Evolutionary conservation across 2,797 vertebrate genomes (phyloP).

Genomic region (Hypotaenidia philippensis): DNA sequence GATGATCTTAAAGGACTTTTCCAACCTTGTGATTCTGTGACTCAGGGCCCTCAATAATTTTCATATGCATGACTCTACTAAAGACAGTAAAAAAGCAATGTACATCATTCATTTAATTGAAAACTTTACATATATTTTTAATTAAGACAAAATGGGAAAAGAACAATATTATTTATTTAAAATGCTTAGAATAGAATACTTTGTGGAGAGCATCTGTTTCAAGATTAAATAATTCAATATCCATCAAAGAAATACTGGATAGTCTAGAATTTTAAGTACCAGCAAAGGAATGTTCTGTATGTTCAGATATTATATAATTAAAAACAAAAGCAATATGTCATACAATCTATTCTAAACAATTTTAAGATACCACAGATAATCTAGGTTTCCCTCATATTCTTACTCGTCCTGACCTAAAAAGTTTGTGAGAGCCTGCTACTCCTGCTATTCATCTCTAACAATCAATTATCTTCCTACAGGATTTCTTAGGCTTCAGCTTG

Average conservation of each 20-base stretch:
- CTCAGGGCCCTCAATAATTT: not conserved
- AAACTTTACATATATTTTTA: slow-evolving; percentile 31
- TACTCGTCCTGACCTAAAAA: not conserved
- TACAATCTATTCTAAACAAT: not conserved
- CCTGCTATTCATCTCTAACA: not conserved
- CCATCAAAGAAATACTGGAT: not conserved
- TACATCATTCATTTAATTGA: not conserved
- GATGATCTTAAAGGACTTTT: no score
- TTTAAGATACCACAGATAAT: not conserved
- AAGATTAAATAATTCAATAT: slow-evolving; percentile 32
- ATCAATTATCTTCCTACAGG: not conserved
- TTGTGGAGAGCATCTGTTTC: slow-evolving; percentile 1
- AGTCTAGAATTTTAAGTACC: not conserved
- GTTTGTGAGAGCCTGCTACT: not conserved
- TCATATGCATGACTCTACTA: not conserved
- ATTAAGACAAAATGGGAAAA: slow-evolving; percentile 23
- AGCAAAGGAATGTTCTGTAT: not conserved
- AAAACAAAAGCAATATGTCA: not conserved
- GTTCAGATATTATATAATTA: not conserved
- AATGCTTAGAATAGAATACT: not conserved
- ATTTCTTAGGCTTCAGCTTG: not conserved
- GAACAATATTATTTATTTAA: slow-evolving; percentile 9
- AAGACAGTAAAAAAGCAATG: not conserved
- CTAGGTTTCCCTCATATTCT: not conserved
- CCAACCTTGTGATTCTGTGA: no score